phyloP scores from a whole-genome alignment of 2,888 invertebrate species.

The Dromius quadrimaculatus region DNA sequence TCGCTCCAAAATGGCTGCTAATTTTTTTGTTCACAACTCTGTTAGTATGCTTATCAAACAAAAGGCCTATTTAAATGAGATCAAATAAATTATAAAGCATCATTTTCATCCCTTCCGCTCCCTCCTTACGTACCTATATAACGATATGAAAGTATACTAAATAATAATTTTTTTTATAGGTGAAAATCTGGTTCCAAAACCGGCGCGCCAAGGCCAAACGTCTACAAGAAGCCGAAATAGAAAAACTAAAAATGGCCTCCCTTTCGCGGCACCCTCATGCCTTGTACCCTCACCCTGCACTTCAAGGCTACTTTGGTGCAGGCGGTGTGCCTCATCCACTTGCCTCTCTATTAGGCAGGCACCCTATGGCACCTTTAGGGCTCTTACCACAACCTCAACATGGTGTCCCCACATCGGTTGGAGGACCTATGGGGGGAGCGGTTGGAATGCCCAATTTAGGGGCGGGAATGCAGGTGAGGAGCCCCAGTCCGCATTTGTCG shows the following conservation, averaged over 20 bases:
- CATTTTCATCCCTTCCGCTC: too few species aligned
- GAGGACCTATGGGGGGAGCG: not conserved
- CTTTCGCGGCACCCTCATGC: constrained; percentile 72
- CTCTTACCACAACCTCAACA: constrained; percentile 68
- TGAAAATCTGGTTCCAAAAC: constrained; percentile 82
- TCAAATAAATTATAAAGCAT: too few species aligned
- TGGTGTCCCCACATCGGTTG: constrained; percentile 66
- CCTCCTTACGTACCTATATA: too few species aligned
- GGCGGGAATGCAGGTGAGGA: constrained; percentile 59
- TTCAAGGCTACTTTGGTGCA: constrained; percentile 75
- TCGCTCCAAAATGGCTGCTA: too few species aligned
- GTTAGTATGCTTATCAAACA: too few species aligned
- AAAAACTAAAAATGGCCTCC: constrained; percentile 90
- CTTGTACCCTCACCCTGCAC: constrained; percentile 72
- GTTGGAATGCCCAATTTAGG: constrained; percentile 25
- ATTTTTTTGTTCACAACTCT: too few species aligned
- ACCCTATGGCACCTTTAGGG: constrained; percentile 64
- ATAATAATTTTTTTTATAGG: constrained; percentile 67
- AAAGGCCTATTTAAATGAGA: too few species aligned
- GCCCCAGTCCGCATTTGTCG: constrained; percentile 65
- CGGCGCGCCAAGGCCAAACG: constrained; percentile 96
- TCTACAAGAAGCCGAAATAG: constrained; percentile 95
- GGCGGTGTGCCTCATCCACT: constrained; percentile 68
- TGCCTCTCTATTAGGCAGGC: constrained; percentile 67
- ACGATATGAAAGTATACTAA: too few species aligned